Evolutionary conservation across 2,113 vertebrate species (phyloP).

Genomic region (Amazona guildingii): DNA sequence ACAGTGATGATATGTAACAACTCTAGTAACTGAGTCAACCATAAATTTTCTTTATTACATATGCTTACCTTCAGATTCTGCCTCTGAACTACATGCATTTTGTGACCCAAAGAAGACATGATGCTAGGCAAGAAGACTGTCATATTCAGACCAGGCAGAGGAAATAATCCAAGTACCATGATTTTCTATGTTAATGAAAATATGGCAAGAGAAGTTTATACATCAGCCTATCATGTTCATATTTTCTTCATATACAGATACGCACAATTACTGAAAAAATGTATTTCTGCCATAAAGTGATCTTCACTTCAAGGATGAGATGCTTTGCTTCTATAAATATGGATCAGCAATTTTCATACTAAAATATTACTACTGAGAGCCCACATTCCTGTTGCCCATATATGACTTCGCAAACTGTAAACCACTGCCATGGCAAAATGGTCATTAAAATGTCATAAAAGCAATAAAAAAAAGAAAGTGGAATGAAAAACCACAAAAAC

Average conservation of each 20-base stretch:
- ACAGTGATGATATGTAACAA: background rate
- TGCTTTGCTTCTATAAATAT: background rate
- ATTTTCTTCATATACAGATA: background rate
- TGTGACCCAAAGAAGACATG: background rate
- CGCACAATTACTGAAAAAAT: background rate
- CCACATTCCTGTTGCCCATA: background rate
- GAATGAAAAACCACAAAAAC: background rate
- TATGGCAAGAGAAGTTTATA: background rate
- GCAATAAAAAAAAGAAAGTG: background rate
- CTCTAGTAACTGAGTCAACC: background rate
- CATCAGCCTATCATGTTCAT: background rate
- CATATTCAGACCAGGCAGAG: background rate
- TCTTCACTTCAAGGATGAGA: background rate
- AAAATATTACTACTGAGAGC: background rate
- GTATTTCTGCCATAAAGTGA: background rate
- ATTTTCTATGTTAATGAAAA: background rate
- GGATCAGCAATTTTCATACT: background rate
- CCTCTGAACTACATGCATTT: background rate
- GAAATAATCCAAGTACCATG: background rate
- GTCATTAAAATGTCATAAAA: background rate
- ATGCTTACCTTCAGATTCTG: background rate
- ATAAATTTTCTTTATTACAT: background rate
- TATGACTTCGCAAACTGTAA: background rate
- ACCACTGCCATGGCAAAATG: background rate
- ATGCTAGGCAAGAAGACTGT: background rate